Conservation (phyloP, 2,113 vertebrate genomes). For the Cottus gobio region DNA sequence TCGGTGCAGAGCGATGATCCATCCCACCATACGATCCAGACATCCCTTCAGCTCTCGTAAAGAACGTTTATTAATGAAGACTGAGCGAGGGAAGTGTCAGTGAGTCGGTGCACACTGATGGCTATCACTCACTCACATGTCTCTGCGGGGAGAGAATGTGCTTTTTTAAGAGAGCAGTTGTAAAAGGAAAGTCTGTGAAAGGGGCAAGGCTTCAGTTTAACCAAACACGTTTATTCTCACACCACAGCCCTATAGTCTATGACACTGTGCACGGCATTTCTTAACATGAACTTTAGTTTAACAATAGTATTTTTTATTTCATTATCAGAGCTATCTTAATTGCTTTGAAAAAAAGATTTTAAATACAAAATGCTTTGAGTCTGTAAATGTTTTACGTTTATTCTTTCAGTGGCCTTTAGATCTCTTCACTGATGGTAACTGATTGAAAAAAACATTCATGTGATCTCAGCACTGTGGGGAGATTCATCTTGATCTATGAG, state of each 20-base stretch:
- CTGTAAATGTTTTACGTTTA: neutral
- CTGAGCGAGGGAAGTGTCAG: slow-evolving; percentile 31
- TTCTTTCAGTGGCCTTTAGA: neutral
- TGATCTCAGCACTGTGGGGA: neutral
- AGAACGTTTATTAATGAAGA: neutral
- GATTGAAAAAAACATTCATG: neutral
- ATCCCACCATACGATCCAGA: neutral
- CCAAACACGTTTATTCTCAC: neutral
- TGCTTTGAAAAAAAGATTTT: neutral
- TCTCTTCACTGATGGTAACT: neutral
- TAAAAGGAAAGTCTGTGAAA: slow-evolving; percentile 29
- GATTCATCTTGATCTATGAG: neutral
- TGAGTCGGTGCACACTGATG: slow-evolving; percentile 21
- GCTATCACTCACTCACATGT: slow-evolving; percentile 34
- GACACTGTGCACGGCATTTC: neutral
- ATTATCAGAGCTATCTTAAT: neutral
- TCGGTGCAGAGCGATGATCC: neutral
- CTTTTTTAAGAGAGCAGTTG: slow-evolving; percentile 18
- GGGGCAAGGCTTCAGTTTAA: neutral
- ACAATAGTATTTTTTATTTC: neutral
- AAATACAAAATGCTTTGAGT: neutral
- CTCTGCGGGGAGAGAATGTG: slow-evolving; percentile 30
- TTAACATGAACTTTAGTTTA: neutral
- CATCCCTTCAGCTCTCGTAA: neutral
- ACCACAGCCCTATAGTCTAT: neutral